Percentiles rank a stretch among this genome's conserved stretches.
Evolutionary conservation across 2,113 vertebrate species (phyloP).

Genomic region (Ailurus styani): DNA sequence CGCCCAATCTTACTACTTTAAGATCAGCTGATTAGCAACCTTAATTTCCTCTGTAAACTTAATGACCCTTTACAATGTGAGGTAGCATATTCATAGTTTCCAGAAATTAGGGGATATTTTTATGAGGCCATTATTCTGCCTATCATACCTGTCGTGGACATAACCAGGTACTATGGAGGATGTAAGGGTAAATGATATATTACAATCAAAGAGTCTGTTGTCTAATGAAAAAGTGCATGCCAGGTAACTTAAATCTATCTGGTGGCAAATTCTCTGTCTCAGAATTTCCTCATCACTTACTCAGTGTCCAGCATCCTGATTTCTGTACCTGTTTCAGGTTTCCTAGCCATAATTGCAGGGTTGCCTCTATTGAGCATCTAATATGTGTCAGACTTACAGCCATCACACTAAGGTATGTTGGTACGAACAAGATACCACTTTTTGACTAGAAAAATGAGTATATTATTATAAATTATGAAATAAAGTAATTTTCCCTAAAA

Average conservation of each 20-base stretch:
- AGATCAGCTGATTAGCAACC: not conserved
- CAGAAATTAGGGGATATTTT: not conserved
- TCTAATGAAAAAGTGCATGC: not conserved
- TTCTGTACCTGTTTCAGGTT: not conserved
- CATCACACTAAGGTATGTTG: not conserved
- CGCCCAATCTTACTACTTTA: not conserved
- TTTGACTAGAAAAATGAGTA: not conserved
- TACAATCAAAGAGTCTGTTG: not conserved
- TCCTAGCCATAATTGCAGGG: not conserved
- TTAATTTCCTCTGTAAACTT: not conserved
- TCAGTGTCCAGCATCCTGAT: not conserved
- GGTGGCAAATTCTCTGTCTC: not conserved
- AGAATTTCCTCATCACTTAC: not conserved
- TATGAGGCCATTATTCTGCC: not conserved
- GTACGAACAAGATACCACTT: not conserved
- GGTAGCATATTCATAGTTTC: not conserved
- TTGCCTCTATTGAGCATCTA: not conserved
- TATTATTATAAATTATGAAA: not conserved
- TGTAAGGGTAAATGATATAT: not conserved
- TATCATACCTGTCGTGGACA: not conserved
- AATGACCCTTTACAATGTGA: not conserved
- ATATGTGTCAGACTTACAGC: not conserved
- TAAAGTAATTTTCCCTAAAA: not conserved
- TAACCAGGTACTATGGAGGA: not conserved
- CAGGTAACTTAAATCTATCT: not conserved